Conservation (phyloP, 2,113 vertebrate genomes). For the Cnemophilus loriae region DNA sequence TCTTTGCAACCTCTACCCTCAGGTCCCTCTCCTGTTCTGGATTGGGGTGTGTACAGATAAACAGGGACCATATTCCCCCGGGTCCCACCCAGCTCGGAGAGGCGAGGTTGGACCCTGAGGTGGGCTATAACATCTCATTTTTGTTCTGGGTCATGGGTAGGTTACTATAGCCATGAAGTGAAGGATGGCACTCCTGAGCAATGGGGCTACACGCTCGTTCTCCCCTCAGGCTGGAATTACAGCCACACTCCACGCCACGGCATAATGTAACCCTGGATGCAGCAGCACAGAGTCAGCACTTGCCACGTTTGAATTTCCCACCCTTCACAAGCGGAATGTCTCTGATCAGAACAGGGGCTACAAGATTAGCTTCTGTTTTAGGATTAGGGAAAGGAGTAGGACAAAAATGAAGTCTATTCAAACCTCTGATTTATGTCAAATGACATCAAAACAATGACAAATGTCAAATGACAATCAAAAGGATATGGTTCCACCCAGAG, state of each 20-base stretch:
- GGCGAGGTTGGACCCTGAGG: not conserved
- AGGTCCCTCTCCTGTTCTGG: not conserved
- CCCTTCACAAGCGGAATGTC: not conserved
- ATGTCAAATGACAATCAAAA: not conserved
- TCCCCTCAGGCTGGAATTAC: not conserved
- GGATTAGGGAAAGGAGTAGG: not conserved
- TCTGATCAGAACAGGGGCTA: not conserved
- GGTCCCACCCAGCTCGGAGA: not conserved
- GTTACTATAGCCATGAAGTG: not conserved
- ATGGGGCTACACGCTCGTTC: accelerated
- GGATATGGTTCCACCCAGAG: not conserved
- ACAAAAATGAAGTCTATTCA: not conserved
- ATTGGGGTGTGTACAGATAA: not conserved
- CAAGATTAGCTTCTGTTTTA: not conserved
- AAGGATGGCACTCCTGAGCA: not conserved
- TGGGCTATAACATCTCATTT: not conserved
- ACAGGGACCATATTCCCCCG: not conserved
- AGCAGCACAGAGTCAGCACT: not conserved
- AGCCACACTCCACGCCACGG: not conserved
- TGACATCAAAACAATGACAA: too few species aligned
- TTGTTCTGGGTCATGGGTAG: not conserved
- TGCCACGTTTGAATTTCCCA: not conserved
- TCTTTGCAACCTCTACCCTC: not conserved
- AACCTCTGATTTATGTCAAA: not conserved
- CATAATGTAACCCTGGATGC: not conserved